phyloP scores from a whole-genome alignment of 2,113 vertebrate genomes.

The Diadophis punctatus region DNA sequence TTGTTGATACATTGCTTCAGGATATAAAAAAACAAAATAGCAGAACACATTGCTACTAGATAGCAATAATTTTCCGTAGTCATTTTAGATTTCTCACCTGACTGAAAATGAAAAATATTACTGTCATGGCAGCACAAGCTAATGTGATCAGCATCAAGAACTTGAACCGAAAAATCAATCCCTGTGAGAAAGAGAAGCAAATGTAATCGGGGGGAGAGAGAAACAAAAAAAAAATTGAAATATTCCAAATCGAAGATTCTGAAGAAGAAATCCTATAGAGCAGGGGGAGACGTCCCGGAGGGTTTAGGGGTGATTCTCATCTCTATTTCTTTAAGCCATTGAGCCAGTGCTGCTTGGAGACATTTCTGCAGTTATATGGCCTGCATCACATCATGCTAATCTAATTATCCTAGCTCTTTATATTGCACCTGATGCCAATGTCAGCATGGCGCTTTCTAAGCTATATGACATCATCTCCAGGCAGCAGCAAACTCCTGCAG shows the following conservation, averaged over 20 bases:
- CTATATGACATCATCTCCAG: too few species aligned
- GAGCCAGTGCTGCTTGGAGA: background rate
- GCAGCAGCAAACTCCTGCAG: too few species aligned
- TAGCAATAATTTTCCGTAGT: background rate
- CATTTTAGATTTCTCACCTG: slow-evolving; percentile 74
- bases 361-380: background rate
- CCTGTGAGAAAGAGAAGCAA: slow-evolving; percentile 69
- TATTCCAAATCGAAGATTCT: background rate
- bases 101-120: slow-evolving; percentile 97
- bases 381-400: background rate
- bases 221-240: background rate
- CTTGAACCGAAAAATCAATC: slow-evolving; percentile 97
- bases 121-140: slow-evolving; percentile 92
- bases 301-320: background rate
- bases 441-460: too few species aligned
- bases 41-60: background rate
- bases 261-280: background rate
- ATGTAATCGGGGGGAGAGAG: background rate
- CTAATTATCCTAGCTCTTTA: too few species aligned
- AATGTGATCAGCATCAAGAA: slow-evolving; percentile 98
- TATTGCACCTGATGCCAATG: too few species aligned
- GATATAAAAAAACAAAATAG: background rate
- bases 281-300: background rate
- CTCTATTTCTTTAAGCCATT: background rate
- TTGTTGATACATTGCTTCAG: background rate